Percentiles rank a stretch among this genome's conserved stretches.
Evolutionary conservation across 1,140 invertebrate genomes (phyloP).

Genomic region (Sipha flava): DNA sequence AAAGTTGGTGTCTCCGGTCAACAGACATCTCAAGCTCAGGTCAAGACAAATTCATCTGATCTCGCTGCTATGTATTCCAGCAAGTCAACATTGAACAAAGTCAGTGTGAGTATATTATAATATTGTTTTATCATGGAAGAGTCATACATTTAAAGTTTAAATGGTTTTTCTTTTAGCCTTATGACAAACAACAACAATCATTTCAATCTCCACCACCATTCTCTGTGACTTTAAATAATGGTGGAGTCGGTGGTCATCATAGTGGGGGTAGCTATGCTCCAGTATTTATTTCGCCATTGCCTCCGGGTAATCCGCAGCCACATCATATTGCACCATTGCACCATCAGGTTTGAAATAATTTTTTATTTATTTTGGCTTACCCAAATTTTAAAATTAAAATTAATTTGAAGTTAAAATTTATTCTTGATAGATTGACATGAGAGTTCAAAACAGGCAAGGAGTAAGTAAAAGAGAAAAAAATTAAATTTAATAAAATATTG

Average conservation of each 20-base stretch:
- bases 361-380: background rate
- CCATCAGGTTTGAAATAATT: constrained; percentile 14
- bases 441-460: constrained; percentile 6
- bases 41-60: constrained; percentile 18
- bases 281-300: constrained; percentile 24
- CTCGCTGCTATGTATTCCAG: constrained; percentile 21
- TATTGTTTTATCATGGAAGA: background rate
- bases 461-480: background rate
- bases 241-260: constrained; percentile 3
- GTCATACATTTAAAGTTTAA: background rate
- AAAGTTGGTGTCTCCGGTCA: constrained; percentile 22
- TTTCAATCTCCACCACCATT: constrained; percentile 18
- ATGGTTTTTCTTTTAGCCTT: constrained; percentile 4
- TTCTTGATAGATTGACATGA: constrained; percentile 13
- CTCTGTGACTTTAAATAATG: constrained; percentile 21
- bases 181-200: constrained; percentile 28
- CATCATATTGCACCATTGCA: constrained; percentile 22
- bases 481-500: background rate
- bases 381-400: background rate
- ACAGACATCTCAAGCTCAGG: constrained; percentile 16
- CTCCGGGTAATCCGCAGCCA: constrained; percentile 10
- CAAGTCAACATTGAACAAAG: constrained; percentile 19
- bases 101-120: background rate
- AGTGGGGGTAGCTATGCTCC: constrained; percentile 21
- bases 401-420: background rate